These are phyloP conservation scores for Spondyliosoma cantharus DNA, from an alignment of 2,797 vertebrate genomes.

Conservation along the genomic window DNA sequence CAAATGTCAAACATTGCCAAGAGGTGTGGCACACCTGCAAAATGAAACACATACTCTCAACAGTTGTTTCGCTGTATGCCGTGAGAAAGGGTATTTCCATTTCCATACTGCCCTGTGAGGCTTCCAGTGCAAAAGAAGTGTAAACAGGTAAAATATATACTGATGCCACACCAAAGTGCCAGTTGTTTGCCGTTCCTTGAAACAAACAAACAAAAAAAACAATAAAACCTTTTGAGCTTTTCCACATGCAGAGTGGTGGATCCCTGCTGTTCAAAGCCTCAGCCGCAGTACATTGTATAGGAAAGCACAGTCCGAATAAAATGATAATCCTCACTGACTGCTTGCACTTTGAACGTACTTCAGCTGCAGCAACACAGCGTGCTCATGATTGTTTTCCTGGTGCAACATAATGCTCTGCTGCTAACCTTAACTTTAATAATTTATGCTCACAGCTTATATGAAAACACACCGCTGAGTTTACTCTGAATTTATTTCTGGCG, in stretches of 20 bases:
- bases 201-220: constrained; percentile 8
- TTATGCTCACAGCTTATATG: constrained; percentile 9
- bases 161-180: background rate
- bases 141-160: no score
- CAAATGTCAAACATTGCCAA: background rate
- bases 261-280: background rate
- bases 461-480: constrained; percentile 27
- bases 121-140: background rate
- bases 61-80: background rate
- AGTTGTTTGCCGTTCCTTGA: background rate
- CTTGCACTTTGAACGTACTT: constrained; percentile 8
- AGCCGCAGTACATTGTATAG: background rate
- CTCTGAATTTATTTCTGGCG: constrained; percentile 36
- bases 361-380: background rate
- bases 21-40: no score
- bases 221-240: background rate
- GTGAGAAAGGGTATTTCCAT: background rate
- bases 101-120: constrained; percentile 1
- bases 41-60: background rate
- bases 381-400: background rate
- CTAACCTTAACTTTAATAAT: constrained; percentile 37
- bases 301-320: constrained; percentile 20
- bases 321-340: background rate
- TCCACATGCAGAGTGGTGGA: constrained; percentile 12
- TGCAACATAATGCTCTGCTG: constrained; percentile 21